Percentiles rank a stretch among this genome's conserved stretches.
Evolutionary conservation across 2,113 vertebrate species (phyloP).

Genomic region (Taxidea taxus): DNA sequence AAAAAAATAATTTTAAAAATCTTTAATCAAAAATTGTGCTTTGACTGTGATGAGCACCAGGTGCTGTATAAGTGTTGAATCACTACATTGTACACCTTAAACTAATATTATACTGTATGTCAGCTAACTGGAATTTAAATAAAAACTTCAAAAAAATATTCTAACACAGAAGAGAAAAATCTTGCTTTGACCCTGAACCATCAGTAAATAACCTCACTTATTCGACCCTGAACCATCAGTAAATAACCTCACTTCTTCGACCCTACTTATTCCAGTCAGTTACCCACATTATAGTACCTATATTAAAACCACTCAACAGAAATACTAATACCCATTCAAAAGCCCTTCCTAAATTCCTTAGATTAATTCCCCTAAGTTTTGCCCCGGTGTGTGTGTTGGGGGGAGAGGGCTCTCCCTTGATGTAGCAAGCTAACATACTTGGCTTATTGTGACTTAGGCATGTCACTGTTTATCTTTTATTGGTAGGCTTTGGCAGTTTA

Average conservation of each 20-base stretch:
- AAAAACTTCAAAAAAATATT: neutral
- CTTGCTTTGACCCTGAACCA: neutral
- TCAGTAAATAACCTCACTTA: neutral
- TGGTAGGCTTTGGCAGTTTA: neutral
- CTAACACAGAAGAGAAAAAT: neutral
- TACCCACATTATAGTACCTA: neutral
- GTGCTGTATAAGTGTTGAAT: neutral
- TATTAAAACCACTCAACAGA: neutral
- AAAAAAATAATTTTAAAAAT: neutral
- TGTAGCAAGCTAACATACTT: neutral
- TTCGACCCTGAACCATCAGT: neutral
- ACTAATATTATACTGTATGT: neutral
- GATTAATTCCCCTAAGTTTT: neutral
- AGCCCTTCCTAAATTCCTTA: neutral
- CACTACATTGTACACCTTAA: neutral
- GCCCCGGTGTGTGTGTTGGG: neutral
- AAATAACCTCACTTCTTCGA: neutral
- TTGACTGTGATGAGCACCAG: neutral
- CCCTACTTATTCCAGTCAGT: neutral
- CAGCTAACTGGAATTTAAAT: neutral
- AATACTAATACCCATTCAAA: neutral
- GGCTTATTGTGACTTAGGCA: neutral
- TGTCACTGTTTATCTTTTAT: neutral
- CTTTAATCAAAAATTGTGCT: neutral
- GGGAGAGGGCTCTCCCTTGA: neutral